These are phyloP conservation scores for Mellilla xanthometata DNA, from an alignment of 2,888 invertebrate genomes.

Conservation along the genomic window DNA sequence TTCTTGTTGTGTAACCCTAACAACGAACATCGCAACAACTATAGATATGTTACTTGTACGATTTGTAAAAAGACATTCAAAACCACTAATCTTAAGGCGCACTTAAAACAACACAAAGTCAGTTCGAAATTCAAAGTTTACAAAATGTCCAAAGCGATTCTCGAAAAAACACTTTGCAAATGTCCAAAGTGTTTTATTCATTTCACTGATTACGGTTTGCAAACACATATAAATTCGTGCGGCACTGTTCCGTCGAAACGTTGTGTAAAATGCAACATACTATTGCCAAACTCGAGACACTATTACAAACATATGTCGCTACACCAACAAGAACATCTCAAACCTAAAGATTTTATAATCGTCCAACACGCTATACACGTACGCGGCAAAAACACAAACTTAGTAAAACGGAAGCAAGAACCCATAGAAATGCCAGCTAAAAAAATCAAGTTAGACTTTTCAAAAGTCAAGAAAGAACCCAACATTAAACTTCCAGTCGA, in stretches of 20 bases:
- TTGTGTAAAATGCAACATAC: slow-evolving; percentile 39
- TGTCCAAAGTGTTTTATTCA: slow-evolving; percentile 45
- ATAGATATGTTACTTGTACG: too few relatives aligned
- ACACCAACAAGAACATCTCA: slow-evolving; percentile 17
- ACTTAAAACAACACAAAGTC: slow-evolving; percentile 42
- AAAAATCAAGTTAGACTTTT: slow-evolving; percentile 5
- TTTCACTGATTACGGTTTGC: slow-evolving; percentile 41
- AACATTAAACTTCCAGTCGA: background rate
- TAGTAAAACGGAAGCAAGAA: slow-evolving; percentile 4
- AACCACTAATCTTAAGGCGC: slow-evolving; percentile 26
- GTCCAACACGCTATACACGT: slow-evolving; percentile 8
- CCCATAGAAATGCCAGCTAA: background rate
- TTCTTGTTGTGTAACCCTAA: background rate
- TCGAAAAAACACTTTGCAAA: slow-evolving; percentile 36
- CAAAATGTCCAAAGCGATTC: slow-evolving; percentile 28
- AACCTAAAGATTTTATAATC: slow-evolving; percentile 23
- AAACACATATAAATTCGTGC: slow-evolving; percentile 35
- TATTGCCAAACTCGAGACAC: slow-evolving; percentile 4
- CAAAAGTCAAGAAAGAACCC: background rate
- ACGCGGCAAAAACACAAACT: too few relatives aligned
- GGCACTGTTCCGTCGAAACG: background rate
- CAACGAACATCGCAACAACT: background rate
- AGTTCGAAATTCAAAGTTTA: slow-evolving; percentile 41
- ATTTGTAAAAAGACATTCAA: too few relatives aligned
- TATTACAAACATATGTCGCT: slow-evolving; percentile 14